A percentile compares a stretch with the other conserved stretches of the same genome.
phyloP scores from a whole-genome alignment of 53 echinoderm and acorn worm species.

The Crossaster papposus region DNA sequence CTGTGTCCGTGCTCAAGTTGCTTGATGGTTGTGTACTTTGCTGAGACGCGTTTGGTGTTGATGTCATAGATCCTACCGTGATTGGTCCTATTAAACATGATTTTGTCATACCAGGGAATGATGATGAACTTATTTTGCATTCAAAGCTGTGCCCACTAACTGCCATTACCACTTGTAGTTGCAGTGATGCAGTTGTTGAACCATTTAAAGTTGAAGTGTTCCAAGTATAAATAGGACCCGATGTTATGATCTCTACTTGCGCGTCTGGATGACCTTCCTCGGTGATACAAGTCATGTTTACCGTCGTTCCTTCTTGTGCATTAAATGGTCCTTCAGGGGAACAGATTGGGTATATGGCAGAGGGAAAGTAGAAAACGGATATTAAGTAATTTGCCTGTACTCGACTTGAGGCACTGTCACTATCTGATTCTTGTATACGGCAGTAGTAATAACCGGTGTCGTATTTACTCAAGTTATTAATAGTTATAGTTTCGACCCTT shows the following conservation, averaged over 20 bases:
- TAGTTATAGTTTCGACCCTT: not conserved
- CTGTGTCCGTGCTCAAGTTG: not conserved
- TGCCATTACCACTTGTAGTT: not conserved
- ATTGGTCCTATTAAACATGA: constrained; percentile 34
- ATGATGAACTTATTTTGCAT: constrained; percentile 1
- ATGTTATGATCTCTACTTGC: not conserved
- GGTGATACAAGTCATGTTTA: constrained; percentile 14
- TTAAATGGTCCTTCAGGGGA: constrained; percentile 23
- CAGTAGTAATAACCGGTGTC: not conserved
- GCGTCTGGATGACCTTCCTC: not conserved
- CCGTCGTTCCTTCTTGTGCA: constrained; percentile 36
- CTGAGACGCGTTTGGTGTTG: not conserved
- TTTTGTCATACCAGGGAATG: not conserved
- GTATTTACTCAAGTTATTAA: not conserved
- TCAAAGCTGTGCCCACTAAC: not conserved
- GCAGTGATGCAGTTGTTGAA: not conserved
- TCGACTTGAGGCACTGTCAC: not conserved
- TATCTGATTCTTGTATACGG: not conserved
- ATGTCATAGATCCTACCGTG: not conserved
- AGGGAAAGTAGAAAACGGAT: constrained; percentile 27
- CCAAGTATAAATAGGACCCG: not conserved
- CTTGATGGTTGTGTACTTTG: not conserved
- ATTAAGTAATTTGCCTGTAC: not conserved
- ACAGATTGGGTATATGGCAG: constrained; percentile 35
- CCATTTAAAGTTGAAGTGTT: not conserved